Percentiles rank a stretch among this genome's conserved stretches.
phyloP scores from a whole-genome alignment of 1,140 invertebrate species.

The Solenopsis fugax region DNA sequence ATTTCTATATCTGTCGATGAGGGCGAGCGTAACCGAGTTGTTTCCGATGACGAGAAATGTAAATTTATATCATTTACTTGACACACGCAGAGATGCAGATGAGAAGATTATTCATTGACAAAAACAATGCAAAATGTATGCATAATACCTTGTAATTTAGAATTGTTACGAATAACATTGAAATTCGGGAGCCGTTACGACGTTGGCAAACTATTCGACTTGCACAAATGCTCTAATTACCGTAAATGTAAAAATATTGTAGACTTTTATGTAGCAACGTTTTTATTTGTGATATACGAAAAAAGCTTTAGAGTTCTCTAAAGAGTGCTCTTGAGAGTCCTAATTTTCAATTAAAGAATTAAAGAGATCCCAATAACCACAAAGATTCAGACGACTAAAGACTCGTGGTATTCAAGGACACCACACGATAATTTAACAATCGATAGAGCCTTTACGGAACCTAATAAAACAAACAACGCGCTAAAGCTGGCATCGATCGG shows the following conservation, averaged over 20 bases:
- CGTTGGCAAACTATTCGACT: not conserved
- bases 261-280: not conserved
- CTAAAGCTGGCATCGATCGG: slow-evolving; percentile 60
- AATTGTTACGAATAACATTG: not conserved
- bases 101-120: not conserved
- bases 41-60: slow-evolving; percentile 8
- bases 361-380: not conserved
- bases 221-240: not conserved
- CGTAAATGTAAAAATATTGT: not conserved
- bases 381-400: slow-evolving; percentile 35
- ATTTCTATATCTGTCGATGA: slow-evolving; percentile 30
- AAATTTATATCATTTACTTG: slow-evolving; percentile 16
- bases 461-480: slow-evolving; percentile 59
- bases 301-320: not conserved
- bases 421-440: slow-evolving; percentile 52
- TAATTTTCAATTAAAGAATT: slow-evolving; percentile 2
- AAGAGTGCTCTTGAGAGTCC: not conserved
- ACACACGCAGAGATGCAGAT: not conserved
- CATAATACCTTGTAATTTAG: not conserved
- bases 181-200: not conserved
- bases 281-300: not conserved
- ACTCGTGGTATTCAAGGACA: slow-evolving; percentile 37
- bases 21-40: slow-evolving; percentile 17
- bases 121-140: not conserved
- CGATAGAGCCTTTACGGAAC: slow-evolving; percentile 45